phyloP scores from a whole-genome alignment of 2,888 invertebrate genomes.

The Phyllotreta striolata region DNA sequence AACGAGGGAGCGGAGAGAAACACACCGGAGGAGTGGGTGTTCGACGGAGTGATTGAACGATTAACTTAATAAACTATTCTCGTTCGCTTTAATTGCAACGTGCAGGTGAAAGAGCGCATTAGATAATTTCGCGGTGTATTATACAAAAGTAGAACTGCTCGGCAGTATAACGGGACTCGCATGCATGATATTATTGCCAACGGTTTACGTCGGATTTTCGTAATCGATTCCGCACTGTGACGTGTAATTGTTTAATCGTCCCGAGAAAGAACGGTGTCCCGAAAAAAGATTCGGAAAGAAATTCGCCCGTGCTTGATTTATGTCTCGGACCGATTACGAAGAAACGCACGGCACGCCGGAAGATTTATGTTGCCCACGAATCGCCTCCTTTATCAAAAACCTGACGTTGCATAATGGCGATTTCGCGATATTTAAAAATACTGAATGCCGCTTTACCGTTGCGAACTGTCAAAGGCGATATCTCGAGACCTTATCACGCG shows the following conservation, averaged over 20 bases:
- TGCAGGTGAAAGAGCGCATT: constrained; percentile 19
- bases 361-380: background rate
- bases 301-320: too few species aligned
- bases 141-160: constrained; percentile 23
- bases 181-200: constrained; percentile 4
- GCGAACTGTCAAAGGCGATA: constrained; percentile 19
- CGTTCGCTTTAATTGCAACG: constrained; percentile 22
- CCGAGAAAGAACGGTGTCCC: too few species aligned
- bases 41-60: constrained; percentile 21
- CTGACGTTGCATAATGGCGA: constrained; percentile 15
- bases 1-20: background rate
- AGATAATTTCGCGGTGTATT: constrained; percentile 15
- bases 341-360: too few species aligned
- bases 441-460: constrained; percentile 23
- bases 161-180: constrained; percentile 9
- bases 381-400: background rate
- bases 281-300: too few species aligned
- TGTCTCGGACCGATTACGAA: too few species aligned
- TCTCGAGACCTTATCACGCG: constrained; percentile 14
- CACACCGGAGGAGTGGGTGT: constrained; percentile 21
- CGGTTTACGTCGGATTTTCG: background rate
- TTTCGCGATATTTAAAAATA: constrained; percentile 4
- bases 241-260: too few species aligned
- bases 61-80: constrained; percentile 26
- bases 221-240: too few species aligned